These are phyloP conservation scores for Borostomias antarcticus DNA, from an alignment of 2,797 vertebrate species.

Conservation along the genomic window DNA sequence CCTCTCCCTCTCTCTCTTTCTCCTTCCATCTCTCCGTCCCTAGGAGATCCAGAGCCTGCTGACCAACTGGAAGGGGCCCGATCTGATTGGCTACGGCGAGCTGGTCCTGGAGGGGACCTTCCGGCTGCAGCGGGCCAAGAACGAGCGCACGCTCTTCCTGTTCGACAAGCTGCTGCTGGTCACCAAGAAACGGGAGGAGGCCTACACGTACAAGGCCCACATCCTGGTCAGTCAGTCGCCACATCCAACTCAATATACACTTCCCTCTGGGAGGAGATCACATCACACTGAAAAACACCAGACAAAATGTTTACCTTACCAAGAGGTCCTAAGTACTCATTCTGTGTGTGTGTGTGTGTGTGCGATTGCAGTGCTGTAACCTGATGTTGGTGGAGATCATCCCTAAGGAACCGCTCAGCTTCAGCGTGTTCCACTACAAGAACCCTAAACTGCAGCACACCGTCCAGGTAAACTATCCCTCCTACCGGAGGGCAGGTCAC, in stretches of 20 bases:
- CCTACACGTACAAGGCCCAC: slow-evolving; percentile 94
- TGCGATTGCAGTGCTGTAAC: slow-evolving; percentile 87
- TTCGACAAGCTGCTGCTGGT: slow-evolving; percentile 96
- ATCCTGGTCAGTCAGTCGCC: slow-evolving; percentile 87
- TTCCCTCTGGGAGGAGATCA: too few species aligned
- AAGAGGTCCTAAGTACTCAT: not conserved
- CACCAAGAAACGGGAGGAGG: slow-evolving; percentile 96
- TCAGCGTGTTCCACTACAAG: slow-evolving; percentile 98
- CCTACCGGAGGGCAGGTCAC: too few species aligned
- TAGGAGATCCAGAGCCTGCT: slow-evolving; percentile 98
- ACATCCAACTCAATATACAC: not conserved
- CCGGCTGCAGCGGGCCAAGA: slow-evolving; percentile 95
- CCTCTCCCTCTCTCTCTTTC: not conserved
- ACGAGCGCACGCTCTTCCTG: slow-evolving; percentile 94
- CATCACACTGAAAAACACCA: too few species aligned
- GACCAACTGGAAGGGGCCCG: slow-evolving; percentile 97
- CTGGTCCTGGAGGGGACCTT: slow-evolving; percentile 96
- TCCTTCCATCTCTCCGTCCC: not conserved
- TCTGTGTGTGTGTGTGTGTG: not conserved
- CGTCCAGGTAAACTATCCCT: slow-evolving; percentile 85
- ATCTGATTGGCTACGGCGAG: slow-evolving; percentile 95
- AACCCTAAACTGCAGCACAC: slow-evolving; percentile 98
- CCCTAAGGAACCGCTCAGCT: slow-evolving; percentile 95
- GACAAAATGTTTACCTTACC: not conserved
- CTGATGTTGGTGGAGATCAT: slow-evolving; percentile 98